These are phyloP conservation scores for Teleiodes luculella DNA, from an alignment of 2,888 invertebrate species.

Conservation along the genomic window DNA sequence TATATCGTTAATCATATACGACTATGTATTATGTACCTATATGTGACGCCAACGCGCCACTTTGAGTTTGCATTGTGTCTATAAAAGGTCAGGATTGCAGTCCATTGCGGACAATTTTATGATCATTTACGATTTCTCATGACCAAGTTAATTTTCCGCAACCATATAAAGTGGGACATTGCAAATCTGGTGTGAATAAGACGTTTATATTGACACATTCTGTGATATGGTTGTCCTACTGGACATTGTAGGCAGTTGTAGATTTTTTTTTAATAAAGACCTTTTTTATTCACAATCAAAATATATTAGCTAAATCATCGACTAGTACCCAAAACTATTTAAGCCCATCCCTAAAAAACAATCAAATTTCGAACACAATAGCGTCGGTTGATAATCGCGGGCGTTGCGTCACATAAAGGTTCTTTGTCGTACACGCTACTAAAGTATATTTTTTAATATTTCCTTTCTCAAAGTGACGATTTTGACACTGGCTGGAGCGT, in stretches of 20 bases:
- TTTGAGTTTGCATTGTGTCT: constrained; percentile 17
- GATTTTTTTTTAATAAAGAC: no score
- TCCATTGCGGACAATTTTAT: constrained; percentile 25
- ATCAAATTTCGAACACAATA: constrained; percentile 70
- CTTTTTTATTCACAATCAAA: not conserved
- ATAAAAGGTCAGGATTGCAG: constrained; percentile 25
- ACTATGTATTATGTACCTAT: no score
- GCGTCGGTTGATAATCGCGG: constrained; percentile 66
- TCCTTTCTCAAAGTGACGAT: constrained; percentile 29
- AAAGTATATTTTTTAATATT: constrained; percentile 26
- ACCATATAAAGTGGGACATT: constrained; percentile 15
- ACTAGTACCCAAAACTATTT: not conserved
- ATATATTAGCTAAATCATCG: not conserved
- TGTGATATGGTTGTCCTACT: not conserved
- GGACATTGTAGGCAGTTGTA: no score
- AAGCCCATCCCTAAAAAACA: constrained; percentile 47
- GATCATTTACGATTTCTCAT: constrained; percentile 21
- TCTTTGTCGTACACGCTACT: constrained; percentile 50
- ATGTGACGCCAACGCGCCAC: constrained; percentile 6
- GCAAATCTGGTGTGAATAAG: constrained; percentile 17
- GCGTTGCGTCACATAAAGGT: constrained; percentile 57
- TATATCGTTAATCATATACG: constrained; percentile 9
- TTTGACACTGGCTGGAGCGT: constrained; percentile 37
- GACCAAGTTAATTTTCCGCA: constrained; percentile 14
- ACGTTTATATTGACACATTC: constrained; percentile 11